Evolutionary conservation across 2,888 invertebrate species (phyloP), one percentile per base, ranked within the genome.

Genomic region (Sclerodermus sp.): DNA sequence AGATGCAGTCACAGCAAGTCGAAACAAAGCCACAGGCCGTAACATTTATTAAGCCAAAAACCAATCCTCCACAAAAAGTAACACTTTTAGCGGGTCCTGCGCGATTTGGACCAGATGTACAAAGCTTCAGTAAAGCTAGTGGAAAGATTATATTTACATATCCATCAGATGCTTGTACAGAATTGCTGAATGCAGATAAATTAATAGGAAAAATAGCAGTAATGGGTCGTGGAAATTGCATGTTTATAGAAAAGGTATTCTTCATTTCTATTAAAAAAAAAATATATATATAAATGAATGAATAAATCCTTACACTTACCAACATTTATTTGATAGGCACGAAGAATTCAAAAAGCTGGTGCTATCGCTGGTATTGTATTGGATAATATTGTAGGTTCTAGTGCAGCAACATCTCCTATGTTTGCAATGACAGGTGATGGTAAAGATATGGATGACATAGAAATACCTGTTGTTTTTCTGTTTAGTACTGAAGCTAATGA

Each of bases 351-450:
- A 80, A 82, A 83, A 47, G 88, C 89, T 3, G 95, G 95, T 13
- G 96, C 91, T 0, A 80, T 87, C 31, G 91, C 90, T 15, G 91
- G 91, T 14, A 90, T 98, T 66, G 89, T 98, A 34, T 80, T 91
- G 56, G 93, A 94, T 79, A 93, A 94, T 77, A 84, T 87, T 10
- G 82, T 85, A 3, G 90, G 85, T 23, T 88, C 91, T 31, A 88
- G 89, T 46, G 85, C 88, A 38, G 84, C 86, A 29, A 86, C 83
- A 44, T 88, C 91, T 1, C 88, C 92, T 0, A 85, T 95, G 80
- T 98, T 98, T 80, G 94, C 95, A 3, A 97, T 98, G 97, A 94
- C 95, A 0, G 95, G 95, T 1, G 96, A 97, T 78, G 94, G 93
- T 0, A 73, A 70, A 45, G 70, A 68, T 34, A 84, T 81, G 1